Base-by-base conservation (phyloP, 2,888 invertebrate genomes). In the Himalopsyche kuldschensis region DNA sequence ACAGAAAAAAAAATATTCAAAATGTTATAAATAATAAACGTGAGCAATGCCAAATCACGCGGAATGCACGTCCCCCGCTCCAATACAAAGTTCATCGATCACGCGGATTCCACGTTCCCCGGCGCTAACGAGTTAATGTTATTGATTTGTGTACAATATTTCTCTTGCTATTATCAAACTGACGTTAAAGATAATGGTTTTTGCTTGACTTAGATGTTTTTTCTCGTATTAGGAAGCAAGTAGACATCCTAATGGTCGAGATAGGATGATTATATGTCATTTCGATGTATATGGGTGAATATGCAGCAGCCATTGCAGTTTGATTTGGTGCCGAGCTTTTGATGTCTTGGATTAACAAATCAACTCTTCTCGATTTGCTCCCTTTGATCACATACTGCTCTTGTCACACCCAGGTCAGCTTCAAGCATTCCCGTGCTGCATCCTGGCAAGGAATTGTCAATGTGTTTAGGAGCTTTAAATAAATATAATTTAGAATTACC, bases 141-240 rank as follows among this genome's bases (percentile, higher is more conserved):
- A 24, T 31, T 84, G 20, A 41, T 76, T 82, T 63, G 20, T 32
- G 24, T 55, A 85, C 87, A 75, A 79, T 82, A 83, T 83, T 78
- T 55, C 41, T 79, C 47, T 77, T 77, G 83, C 82, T 81, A 85
- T 85, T 48, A 79, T 47, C 84, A 82, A 82, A n/a, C 75, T 75
- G 27, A 69, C 55, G 15, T 15, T 30, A 27, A n/a, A 27, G 69
- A 1, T 69, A 78, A 30, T 20, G 69, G 35, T 41, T 41, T 75
- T 27, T 75, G 75, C 55, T 75, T 76, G 35, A 76, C 76, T 24
- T 35, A 76, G 76, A 76, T 76, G 76, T 76, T 76, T 76, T 76
- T 76, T 69, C 69, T 76, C 76, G n/a, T 32, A 41, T 76, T 41
- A 76, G 76, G 76, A 32, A 76, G n/a, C 76, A 76, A 76, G 76